Evolutionary conservation across 2,888 invertebrate genomes (phyloP), one percentile per base, ranked within the genome.

Genomic region (Rhabditoides inermis): DNA sequence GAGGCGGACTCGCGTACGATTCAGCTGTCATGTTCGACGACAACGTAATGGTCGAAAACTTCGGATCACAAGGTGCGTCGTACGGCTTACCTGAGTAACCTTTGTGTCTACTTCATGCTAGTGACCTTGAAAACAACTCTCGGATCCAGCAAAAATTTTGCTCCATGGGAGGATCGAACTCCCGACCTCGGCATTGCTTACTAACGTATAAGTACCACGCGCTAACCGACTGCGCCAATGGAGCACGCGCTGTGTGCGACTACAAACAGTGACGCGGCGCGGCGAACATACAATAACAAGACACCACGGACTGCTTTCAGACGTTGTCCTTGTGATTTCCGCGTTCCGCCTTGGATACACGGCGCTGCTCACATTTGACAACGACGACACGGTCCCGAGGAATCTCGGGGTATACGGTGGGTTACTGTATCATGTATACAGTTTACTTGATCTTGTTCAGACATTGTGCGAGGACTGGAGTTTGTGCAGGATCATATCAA

Each of bases 21-120:
- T 68, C 68, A 5, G 69, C 70, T 1, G 65, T 68, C 7, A 69
- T 69, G 71, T 72, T 69, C 56, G 62, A 67, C 42, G 70, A 72
- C 40, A 58, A 60, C 1, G 51, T 48, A 46, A 44, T 71, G 7
- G 39, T 65, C 18, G 18, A 58, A 10, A 63, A 63, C 30, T 63
- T 51, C 47, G 63, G 57, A 2, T 46, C 51, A 20, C 49, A 63
- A 20, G 40, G 39, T 37, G 23, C 2, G 25, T 32, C 7, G 15
- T 10, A n/a, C n/a, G n/a, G n/a, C n/a, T n/a, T n/a, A n/a, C 32
- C 10, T 10, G n/a, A n/a, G n/a, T n/a, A 7, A 32, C 7, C 7
- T 32, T 15, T 32, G 32, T 10, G 15, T n/a, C n/a, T n/a, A n/a
- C n/a, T n/a, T n/a, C n/a, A n/a, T n/a, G n/a, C n/a, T n/a, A n/a